phyloP scores from a whole-genome alignment of 2,113 vertebrate species.

The Struthidea cinerea region DNA sequence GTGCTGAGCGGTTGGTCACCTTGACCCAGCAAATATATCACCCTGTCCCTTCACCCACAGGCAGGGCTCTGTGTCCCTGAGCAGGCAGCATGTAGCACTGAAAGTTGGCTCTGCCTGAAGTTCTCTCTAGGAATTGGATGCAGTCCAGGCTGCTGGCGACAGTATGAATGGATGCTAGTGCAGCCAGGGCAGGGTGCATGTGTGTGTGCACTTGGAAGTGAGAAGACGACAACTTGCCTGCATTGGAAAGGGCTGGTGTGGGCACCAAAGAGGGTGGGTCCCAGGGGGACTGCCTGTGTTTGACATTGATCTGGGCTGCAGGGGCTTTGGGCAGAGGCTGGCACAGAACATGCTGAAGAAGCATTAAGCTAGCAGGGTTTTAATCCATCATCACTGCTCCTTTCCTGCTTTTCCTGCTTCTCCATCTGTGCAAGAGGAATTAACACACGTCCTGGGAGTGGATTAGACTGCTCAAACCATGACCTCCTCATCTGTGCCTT shows the following conservation, averaged over 20 bases:
- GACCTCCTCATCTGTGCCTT: not conserved
- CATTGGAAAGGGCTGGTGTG: not conserved
- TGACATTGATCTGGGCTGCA: not conserved
- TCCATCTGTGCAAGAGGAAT: constrained; percentile 18
- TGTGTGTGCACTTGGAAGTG: not conserved
- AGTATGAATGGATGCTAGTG: constrained; percentile 39
- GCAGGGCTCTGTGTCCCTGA: not conserved
- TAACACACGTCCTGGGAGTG: not conserved
- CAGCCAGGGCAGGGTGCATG: not conserved
- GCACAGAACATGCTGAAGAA: not conserved
- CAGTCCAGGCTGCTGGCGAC: constrained; percentile 51
- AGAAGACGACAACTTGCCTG: not conserved
- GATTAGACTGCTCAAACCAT: not conserved
- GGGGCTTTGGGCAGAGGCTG: not conserved
- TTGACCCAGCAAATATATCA: not conserved
- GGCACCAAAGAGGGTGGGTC: not conserved
- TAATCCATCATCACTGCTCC: not conserved
- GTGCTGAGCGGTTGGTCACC: not conserved
- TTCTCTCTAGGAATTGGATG: constrained; percentile 62
- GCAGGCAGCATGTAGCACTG: not conserved
- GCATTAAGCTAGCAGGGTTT: not conserved
- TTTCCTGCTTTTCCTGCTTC: constrained; percentile 5
- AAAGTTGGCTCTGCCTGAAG: constrained; percentile 28
- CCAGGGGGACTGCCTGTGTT: not conserved
- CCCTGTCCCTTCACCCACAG: not conserved